These are phyloP conservation scores for Tanypteryx hageni DNA, from an alignment of 2,888 invertebrate genomes.

Conservation along the genomic window DNA sequence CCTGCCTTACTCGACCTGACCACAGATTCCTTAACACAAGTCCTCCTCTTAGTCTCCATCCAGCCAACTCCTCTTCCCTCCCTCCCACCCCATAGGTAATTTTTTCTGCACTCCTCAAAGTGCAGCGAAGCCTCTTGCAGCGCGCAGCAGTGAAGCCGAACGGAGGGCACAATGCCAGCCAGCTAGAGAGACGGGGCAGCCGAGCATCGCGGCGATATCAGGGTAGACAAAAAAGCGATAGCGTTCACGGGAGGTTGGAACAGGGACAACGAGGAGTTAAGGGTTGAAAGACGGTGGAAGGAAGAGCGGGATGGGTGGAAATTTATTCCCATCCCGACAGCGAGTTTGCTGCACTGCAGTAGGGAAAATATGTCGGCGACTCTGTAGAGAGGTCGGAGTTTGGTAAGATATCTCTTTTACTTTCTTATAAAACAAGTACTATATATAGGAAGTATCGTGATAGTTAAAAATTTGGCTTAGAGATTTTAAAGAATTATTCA, in stretches of 20 bases:
- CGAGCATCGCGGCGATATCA: constrained; percentile 44
- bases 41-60: background rate
- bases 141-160: background rate
- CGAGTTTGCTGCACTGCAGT: background rate
- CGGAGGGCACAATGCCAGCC: constrained; percentile 30
- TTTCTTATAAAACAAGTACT: no score
- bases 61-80: background rate
- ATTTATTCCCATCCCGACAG: constrained; percentile 35
- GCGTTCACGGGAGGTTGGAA: constrained; percentile 25
- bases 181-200: background rate
- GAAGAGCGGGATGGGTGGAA: constrained; percentile 2
- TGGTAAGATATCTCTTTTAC: background rate
- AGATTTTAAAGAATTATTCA: no score
- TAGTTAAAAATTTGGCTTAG: no score
- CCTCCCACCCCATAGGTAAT: background rate
- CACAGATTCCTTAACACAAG: constrained; percentile 35
- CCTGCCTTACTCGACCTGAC: constrained; percentile 7
- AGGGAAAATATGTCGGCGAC: background rate
- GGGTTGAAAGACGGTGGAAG: constrained; percentile 11
- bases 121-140: background rate
- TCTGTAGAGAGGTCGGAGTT: background rate
- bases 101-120: background rate
- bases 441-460: no score
- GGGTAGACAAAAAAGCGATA: constrained; percentile 56
- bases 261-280: constrained; percentile 30